Conservation (phyloP, 2,888 invertebrate species). For the Danaus chrysippus region DNA sequence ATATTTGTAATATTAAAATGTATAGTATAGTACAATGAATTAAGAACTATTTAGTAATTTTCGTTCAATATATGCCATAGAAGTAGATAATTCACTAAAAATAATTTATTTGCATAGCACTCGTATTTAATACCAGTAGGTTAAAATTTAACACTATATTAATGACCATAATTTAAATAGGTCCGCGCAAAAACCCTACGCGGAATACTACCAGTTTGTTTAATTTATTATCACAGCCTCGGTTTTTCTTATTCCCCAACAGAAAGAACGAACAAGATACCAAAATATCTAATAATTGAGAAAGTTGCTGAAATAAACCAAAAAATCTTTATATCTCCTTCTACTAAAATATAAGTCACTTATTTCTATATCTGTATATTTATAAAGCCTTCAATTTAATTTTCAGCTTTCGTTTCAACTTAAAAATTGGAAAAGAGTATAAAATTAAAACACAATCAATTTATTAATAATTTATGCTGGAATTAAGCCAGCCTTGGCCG, state of each 20-base stretch:
- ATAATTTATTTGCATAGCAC: conserved; percentile 8
- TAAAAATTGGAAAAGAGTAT: conserved; percentile 3
- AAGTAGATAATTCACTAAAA: conserved; percentile 8
- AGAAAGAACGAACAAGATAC: conserved; percentile 15
- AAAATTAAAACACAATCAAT: too few species aligned
- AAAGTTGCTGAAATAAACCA: too few species aligned
- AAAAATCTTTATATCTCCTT: too few species aligned
- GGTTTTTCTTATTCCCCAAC: conserved; percentile 25
- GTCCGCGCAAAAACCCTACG: not conserved
- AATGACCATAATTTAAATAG: conserved; percentile 28
- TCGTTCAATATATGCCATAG: not conserved
- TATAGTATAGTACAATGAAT: not conserved
- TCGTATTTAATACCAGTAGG: conserved; percentile 17
- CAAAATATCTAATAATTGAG: conserved; percentile 1
- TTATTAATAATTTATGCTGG: too few species aligned
- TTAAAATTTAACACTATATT: conserved; percentile 21
- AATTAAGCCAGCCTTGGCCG: too few species aligned
- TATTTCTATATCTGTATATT: not conserved
- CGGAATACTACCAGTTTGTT: conserved; percentile 3
- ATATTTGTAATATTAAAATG: not conserved
- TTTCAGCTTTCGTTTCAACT: not conserved
- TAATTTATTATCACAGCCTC: conserved; percentile 26
- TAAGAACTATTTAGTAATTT: not conserved
- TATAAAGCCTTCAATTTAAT: conserved; percentile 10
- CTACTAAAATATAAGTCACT: too few species aligned